A percentile compares a stretch with the other conserved stretches of the same genome.
phyloP scores from a whole-genome alignment of 2,888 invertebrate species.

The Lymantria monacha region DNA sequence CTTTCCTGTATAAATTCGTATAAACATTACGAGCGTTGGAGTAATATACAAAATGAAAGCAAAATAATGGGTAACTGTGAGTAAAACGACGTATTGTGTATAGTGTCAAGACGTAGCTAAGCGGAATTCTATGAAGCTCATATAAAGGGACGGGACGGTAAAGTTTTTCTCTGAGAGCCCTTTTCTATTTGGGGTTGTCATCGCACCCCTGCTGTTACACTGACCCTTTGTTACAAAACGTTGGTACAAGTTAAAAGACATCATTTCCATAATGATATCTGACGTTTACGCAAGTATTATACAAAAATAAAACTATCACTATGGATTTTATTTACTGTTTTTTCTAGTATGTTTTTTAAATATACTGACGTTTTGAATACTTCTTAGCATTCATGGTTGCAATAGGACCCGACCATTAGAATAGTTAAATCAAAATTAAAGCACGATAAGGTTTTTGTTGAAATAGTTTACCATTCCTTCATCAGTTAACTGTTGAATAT shows the following conservation, averaged over 20 bases:
- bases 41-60: slow-evolving; percentile 5
- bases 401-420: too few species aligned
- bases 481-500: too few species aligned
- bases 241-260: slow-evolving; percentile 50
- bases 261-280: neutral
- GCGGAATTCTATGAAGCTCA: slow-evolving; percentile 67
- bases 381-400: too few species aligned
- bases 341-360: too few species aligned
- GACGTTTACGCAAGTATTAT: slow-evolving; percentile 2
- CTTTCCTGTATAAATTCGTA: neutral
- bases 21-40: neutral
- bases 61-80: slow-evolving; percentile 18
- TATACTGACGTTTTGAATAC: too few species aligned
- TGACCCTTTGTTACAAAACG: slow-evolving; percentile 54
- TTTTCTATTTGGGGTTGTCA: slow-evolving; percentile 76
- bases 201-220: slow-evolving; percentile 66
- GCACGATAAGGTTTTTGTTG: too few species aligned
- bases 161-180: slow-evolving; percentile 64
- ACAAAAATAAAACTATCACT: too few species aligned
- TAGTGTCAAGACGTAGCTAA: slow-evolving; percentile 49
- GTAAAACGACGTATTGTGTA: slow-evolving; percentile 48
- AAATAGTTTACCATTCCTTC: too few species aligned
- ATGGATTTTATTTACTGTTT: too few species aligned
- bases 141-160: slow-evolving; percentile 52
- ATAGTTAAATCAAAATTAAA: too few species aligned